Base-by-base conservation (phyloP, 2,888 invertebrate species). In the Molorchus minor region DNA sequence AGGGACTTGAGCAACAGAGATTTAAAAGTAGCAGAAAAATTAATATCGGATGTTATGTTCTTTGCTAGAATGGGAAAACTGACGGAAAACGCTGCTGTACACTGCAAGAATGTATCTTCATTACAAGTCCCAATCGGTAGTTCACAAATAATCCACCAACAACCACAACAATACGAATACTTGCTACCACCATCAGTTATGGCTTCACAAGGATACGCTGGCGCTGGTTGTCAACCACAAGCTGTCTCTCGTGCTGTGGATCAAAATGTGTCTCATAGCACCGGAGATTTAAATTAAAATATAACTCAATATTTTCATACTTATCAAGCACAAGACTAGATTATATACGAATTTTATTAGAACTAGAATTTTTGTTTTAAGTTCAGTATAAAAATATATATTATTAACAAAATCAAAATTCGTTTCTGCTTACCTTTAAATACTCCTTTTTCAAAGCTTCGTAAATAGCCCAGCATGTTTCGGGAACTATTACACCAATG, bases 11-110 rank as follows among this genome's bases (percentile, higher is more conserved):
- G n/a, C 33, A 51, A 12, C 49, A 56, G 29, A 49, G 43, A 20
- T 13, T 56, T 7, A 56, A n/a, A n/a, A n/a, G n/a, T 56, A 35
- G 56, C 56, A 1, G 49, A 51, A 52, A 52, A 58, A 36, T 13
- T 58, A 20, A 58, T 58, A 25, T 52, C 44, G 12, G 52, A 58
- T 20, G 20, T 38, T 17, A 51, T 57, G 33, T 51, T 52, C 38
- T 52, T 44, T 19, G 36, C 38, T 33, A 54, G 29, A 44, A 35
- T 55, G 38, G 56, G 56, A 33, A 56, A 60, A n/a, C 33, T 53
- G 17, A 56, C 38, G 16, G 49, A 41, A 55, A 40, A 45, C 21
- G 35, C 35, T 10, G 12, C n/a, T 35, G 35, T 35, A 35, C 35
- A 19, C 44, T 25, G 8, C 13, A 44, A 1, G 19, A 44, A 16